Evolutionary conservation across 2,797 vertebrate species (phyloP).

Genomic region (Pseudomugil gertrudae): DNA sequence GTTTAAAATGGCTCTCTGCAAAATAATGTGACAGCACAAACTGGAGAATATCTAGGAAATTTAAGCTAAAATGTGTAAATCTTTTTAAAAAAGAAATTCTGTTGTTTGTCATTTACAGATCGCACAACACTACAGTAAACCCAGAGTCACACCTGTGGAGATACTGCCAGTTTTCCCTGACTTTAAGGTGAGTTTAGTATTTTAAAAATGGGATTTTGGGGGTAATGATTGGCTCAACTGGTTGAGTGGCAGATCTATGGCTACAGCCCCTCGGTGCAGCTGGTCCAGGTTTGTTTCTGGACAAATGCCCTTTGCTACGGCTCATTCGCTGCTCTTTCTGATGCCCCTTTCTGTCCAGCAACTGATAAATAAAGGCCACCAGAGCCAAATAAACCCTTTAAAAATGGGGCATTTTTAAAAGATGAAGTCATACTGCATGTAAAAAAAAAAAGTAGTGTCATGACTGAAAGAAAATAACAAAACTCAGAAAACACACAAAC

Average conservation of each 20-base stretch:
- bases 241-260: no score
- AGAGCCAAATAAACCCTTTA: no score
- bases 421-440: background rate
- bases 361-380: no score
- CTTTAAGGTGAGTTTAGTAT: conserved; percentile 86
- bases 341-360: no score
- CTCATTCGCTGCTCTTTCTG: no score
- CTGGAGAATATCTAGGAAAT: background rate
- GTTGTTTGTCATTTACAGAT: conserved; percentile 76
- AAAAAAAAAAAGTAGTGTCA: background rate
- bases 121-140: conserved; percentile 93
- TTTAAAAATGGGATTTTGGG: background rate
- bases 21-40: background rate
- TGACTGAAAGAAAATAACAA: background rate
- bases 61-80: no score
- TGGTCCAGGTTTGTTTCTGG: no score
- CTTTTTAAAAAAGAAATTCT: no score
- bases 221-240: no score
- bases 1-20: conserved; percentile 1
- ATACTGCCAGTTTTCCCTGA: conserved; percentile 93
- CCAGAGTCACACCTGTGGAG: conserved; percentile 92
- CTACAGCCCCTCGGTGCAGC: no score
- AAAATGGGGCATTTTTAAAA: background rate
- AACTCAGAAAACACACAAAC: no score
- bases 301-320: no score